A percentile compares a stretch with the other conserved stretches of the same genome.
These are phyloP conservation scores for Ploceus nigricollis DNA, from an alignment of 2,113 vertebrate genomes.

Conservation along the genomic window DNA sequence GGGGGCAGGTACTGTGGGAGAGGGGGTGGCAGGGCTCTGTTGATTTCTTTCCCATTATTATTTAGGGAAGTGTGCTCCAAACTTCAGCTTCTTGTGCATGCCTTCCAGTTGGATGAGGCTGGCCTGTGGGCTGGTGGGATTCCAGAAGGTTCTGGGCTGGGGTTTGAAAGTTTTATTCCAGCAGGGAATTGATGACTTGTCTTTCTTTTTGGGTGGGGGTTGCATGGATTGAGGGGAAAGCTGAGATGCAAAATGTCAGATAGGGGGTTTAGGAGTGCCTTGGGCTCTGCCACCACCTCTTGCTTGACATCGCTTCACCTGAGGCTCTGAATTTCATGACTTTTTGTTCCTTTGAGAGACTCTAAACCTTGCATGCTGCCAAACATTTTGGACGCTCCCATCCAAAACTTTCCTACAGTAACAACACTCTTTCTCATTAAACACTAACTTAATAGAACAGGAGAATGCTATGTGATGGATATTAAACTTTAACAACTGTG, in stretches of 20 bases:
- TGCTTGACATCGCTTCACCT: background rate
- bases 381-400: background rate
- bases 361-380: background rate
- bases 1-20: fast-evolving
- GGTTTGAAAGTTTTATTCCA: background rate
- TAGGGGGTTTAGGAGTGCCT: background rate
- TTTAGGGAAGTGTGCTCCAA: background rate
- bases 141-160: background rate
- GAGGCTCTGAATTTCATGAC: background rate
- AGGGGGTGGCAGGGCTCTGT: background rate
- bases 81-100: fast-evolving
- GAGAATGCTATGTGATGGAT: background rate
- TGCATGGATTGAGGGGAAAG: background rate
- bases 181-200: background rate
- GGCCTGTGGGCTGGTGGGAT: background rate
- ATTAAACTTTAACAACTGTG: conserved; percentile 52
- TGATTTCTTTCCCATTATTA: background rate
- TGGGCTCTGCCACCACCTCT: background rate
- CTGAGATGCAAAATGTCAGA: background rate
- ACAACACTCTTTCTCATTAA: background rate
- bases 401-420: background rate
- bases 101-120: background rate
- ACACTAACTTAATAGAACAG: background rate
- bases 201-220: fast-evolving
- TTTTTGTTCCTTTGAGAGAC: background rate